phyloP scores from a whole-genome alignment of 2,797 vertebrate genomes.

The Thripadectes ignobilis region DNA sequence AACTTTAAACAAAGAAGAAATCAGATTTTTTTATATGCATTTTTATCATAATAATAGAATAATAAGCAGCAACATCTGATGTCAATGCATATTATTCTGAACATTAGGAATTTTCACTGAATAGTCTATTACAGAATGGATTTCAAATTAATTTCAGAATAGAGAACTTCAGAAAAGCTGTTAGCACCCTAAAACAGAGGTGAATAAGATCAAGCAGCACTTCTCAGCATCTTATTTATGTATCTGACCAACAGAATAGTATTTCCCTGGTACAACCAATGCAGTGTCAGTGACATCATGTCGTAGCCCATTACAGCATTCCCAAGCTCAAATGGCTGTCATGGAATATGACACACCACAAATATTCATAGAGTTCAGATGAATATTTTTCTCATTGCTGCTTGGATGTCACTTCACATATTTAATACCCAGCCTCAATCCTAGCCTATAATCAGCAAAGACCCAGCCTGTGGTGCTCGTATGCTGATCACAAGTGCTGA shows the following conservation, averaged over 20 bases:
- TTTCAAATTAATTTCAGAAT: slow-evolving; percentile 45
- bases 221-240: background rate
- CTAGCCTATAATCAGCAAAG: background rate
- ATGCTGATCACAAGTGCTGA: background rate
- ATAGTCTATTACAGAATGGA: background rate
- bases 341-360: background rate
- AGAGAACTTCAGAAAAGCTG: background rate
- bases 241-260: background rate
- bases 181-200: background rate
- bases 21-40: background rate
- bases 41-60: background rate
- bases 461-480: background rate
- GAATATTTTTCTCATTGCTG: slow-evolving; percentile 5
- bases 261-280: background rate
- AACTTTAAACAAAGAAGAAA: background rate
- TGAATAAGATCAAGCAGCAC: background rate
- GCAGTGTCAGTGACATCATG: background rate
- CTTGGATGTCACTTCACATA: background rate
- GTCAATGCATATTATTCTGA: background rate
- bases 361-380: background rate
- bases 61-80: background rate
- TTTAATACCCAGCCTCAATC: background rate
- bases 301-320: background rate
- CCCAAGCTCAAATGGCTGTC: background rate
- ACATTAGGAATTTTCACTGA: background rate